phyloP scores from a whole-genome alignment of 2,888 invertebrate genomes.

The Morpho achilles region DNA sequence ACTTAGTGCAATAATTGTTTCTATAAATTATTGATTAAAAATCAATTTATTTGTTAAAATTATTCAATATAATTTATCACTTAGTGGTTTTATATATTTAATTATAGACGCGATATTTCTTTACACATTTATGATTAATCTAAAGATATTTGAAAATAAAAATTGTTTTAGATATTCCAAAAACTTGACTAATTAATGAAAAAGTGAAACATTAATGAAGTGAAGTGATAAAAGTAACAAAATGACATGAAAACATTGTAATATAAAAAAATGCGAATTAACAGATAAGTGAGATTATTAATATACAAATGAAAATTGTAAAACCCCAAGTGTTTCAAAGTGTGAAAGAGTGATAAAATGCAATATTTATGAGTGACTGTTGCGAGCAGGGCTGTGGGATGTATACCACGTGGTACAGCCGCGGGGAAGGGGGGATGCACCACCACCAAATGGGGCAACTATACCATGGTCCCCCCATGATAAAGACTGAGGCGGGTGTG shows the following conservation, averaged over 20 bases:
- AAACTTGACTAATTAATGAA: not conserved
- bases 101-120: not conserved
- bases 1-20: conserved; percentile 52
- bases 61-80: conserved; percentile 8
- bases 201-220: conserved; percentile 11
- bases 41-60: conserved; percentile 10
- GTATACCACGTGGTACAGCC: conserved; percentile 78
- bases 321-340: conserved; percentile 19
- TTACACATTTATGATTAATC: too few species aligned
- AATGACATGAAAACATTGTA: not conserved
- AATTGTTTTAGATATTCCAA: too few species aligned
- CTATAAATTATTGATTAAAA: conserved; percentile 12
- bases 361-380: conserved; percentile 68
- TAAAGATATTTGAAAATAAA: too few species aligned
- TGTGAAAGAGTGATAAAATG: conserved; percentile 35
- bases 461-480: conserved; percentile 79
- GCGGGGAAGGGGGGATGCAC: conserved; percentile 73
- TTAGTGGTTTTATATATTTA: not conserved
- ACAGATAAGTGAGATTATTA: conserved; percentile 4
- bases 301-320: not conserved
- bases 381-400: conserved; percentile 65
- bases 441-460: conserved; percentile 76
- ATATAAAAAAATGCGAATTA: not conserved
- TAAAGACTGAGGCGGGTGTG: conserved; percentile 80
- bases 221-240: conserved; percentile 10